Base-by-base conservation (phyloP, 2,113 vertebrate genomes). In the Naja naja region DNA sequence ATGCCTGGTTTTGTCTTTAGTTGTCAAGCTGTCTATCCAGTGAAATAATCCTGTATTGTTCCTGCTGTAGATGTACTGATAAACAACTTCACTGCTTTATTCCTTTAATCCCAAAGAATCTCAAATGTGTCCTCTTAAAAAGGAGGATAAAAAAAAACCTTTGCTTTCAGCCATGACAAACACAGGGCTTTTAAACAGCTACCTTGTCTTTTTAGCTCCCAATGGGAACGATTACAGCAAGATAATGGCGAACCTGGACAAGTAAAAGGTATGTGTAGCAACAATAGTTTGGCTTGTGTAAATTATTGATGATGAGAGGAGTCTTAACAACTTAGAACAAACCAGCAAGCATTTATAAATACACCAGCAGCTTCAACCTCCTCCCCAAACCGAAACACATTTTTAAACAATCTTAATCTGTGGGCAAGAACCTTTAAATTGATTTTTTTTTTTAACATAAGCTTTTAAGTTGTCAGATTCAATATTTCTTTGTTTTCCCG, bases 221-320 rank as follows among this genome's bases (percentile, higher is more conserved):
- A 99, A 92, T 99, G 99, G 99, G 98, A 99, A 96, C 97, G 97
- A 53, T 94, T 98, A 94, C 99, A 99, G 96, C 97, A 96, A 93
- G 98, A 98, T 74, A 97, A 97, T 93, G 97, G 97, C 95, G 98
- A 99, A 93, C 94, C 94, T 81, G 97, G 97, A 88, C 98, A 99
- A 0, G 6, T 99, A 60, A 98, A 98, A 99, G 99, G 99, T 99
- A 98, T 56, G 1, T 90, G 93, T 22, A 34, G 23, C 93, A 85
- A 3, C 2, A 56, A 8, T 93, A 89, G 91, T 69, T 93, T 22
- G 92, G 23, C 1, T 52, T 43, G 27, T 90, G 20, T 47, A 43
- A 2, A 45, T 89, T 91, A 39, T 85, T 3, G 47, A 0, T 0
- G 34, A 74, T 43, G 94, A 90, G 45, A 23, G 34, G 34, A 55